Evolutionary conservation across 1,140 invertebrate species (phyloP), one percentile per base, ranked within the genome.

Genomic region (Danaus melanippus): DNA sequence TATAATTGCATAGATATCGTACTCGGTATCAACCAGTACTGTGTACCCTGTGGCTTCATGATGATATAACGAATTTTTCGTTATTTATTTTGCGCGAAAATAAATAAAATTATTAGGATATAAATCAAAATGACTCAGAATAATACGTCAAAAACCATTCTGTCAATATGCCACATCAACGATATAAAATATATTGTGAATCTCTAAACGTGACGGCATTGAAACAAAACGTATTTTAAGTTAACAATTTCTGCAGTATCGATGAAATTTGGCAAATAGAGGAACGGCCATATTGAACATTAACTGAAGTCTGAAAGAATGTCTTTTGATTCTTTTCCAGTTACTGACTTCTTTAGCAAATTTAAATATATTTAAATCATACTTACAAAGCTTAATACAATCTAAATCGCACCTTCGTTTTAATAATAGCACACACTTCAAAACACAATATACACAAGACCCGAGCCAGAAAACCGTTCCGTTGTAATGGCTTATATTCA

Each of bases 241-340:
- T 21, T 51, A 45, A 17, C 11, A 40, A 43, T 50, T 43, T 53
- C 12, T 43, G 40, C 17, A 51, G 56, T 54, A 32, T 53, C 56
- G 49, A 39, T 56, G 52, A 64, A 75, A 74, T 74, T 78, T 77
- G 64, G 50, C 53, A 64, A 75, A 66, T 65, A 76, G 58, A 60
- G 70, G 75, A 83, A 84, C 83, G 81, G 83, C 83, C 83, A 86
- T 86, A 86, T 86, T 86, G 83, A 83, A 81, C 76, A 63, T 62
- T 62, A 66, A 62, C 52, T 67, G 66, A 65, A 71, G 21, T 32
- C 21, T 32, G 21, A 32, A 32, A 32, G 21, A 32, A 32, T 32
- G 21, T 32, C 21, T 32, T 21, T 21, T 32, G 21, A 32, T 32
- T 32, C 21, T 32, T 32, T 32, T 4, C 2, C 21, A 32, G 21